Conservation (phyloP, 2,888 invertebrate genomes). For the Lasiommata megera region DNA sequence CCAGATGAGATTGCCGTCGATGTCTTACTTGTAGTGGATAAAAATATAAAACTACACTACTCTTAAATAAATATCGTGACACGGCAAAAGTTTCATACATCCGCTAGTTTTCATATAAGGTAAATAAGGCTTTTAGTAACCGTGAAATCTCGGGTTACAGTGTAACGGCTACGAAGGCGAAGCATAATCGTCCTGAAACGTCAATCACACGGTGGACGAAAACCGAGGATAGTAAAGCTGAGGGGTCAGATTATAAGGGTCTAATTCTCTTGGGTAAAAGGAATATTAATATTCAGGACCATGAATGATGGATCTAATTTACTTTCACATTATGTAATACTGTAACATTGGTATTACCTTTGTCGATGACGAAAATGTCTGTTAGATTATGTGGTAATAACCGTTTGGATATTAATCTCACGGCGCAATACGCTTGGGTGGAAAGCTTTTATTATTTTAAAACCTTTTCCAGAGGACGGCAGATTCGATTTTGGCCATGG, state of each 20-base stretch:
- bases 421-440: background rate
- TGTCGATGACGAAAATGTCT: background rate
- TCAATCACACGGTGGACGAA: constrained; percentile 66
- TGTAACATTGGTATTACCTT: constrained; percentile 1
- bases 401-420: background rate
- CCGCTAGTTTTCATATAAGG: constrained; percentile 17
- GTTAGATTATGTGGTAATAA: background rate
- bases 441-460: background rate
- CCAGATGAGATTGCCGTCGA: too few relatives aligned
- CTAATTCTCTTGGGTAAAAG: constrained; percentile 61
- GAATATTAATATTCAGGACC: constrained; percentile 70
- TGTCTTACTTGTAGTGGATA: too few relatives aligned
- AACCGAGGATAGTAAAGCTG: constrained; percentile 59
- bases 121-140: constrained; percentile 22
- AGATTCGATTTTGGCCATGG: too few relatives aligned
- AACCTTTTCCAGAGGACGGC: background rate
- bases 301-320: constrained; percentile 55
- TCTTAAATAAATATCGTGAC: background rate
- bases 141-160: constrained; percentile 28
- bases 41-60: too few relatives aligned
- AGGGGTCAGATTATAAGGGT: constrained; percentile 78
- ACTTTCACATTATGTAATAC: constrained; percentile 21
- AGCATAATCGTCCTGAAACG: constrained; percentile 61
- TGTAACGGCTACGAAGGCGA: constrained; percentile 24
- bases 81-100: background rate